phyloP scores from a whole-genome alignment of 2,797 vertebrate genomes.

The Nannoperca obscura region DNA sequence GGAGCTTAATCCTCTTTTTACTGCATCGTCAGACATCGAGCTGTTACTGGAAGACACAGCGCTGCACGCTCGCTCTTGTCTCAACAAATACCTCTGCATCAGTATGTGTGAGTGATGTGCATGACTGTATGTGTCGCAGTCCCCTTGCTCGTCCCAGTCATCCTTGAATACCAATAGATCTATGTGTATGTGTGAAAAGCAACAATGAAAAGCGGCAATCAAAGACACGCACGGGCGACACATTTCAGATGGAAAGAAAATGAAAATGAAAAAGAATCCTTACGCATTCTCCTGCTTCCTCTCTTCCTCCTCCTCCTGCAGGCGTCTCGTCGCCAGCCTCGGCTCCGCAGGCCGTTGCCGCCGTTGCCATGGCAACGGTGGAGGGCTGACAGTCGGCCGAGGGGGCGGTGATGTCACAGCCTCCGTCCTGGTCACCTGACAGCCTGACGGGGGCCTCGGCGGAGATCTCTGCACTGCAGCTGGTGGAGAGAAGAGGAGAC shows the following conservation, averaged over 20 bases:
- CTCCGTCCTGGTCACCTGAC: slow-evolving; percentile 86
- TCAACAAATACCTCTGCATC: slow-evolving; percentile 72
- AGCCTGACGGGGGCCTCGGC: slow-evolving; percentile 84
- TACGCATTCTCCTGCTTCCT: slow-evolving; percentile 85
- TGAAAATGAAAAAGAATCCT: slow-evolving; percentile 70
- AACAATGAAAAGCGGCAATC: neutral
- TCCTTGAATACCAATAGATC: slow-evolving; percentile 60
- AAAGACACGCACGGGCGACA: neutral
- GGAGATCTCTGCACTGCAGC: slow-evolving; percentile 91
- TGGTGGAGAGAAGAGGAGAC: slow-evolving; percentile 68
- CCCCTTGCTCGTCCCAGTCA: slow-evolving; percentile 69
- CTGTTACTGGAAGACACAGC: slow-evolving; percentile 44
- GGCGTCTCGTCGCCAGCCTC: slow-evolving; percentile 81
- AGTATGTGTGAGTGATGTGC: slow-evolving; percentile 62
- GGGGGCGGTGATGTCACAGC: slow-evolving; percentile 83
- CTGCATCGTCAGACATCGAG: slow-evolving; percentile 65
- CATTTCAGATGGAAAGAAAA: slow-evolving; percentile 11
- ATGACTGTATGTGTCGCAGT: slow-evolving; percentile 73
- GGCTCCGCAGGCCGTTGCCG: slow-evolving; percentile 84
- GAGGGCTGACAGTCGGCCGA: slow-evolving; percentile 84
- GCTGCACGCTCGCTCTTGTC: slow-evolving; percentile 63
- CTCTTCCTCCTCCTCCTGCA: slow-evolving; percentile 68
- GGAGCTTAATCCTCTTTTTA: slow-evolving; percentile 70
- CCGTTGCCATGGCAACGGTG: slow-evolving; percentile 88
- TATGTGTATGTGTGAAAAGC: slow-evolving; percentile 23